A percentile compares a stretch with the other conserved stretches of the same genome.
Evolutionary conservation across 1,140 invertebrate genomes (phyloP).

Genomic region (Brachionus rubens): DNA sequence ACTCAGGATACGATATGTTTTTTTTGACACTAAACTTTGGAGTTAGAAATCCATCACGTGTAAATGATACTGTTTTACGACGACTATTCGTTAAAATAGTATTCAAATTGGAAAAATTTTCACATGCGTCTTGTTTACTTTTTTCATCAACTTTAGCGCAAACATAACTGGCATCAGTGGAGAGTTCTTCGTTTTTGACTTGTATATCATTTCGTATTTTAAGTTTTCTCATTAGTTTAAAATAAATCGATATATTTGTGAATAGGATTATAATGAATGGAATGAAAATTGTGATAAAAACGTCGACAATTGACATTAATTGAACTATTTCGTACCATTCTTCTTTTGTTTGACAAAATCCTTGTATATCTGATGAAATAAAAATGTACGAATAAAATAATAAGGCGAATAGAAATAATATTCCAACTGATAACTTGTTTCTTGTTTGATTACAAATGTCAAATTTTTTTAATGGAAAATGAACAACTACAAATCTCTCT

Average conservation of each 20-base stretch:
- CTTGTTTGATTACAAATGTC: constrained; percentile 18
- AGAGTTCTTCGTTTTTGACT: constrained; percentile 1
- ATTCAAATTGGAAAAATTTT: not conserved
- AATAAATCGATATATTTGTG: constrained; percentile 17
- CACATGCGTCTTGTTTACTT: not conserved
- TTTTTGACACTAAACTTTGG: not conserved
- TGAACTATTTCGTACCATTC: constrained; percentile 8
- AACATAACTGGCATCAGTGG: constrained; percentile 11
- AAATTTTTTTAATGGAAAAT: constrained; percentile 31
- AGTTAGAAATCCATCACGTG: not conserved
- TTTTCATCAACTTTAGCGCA: not conserved
- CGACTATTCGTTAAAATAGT: not conserved
- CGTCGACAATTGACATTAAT: constrained; percentile 15
- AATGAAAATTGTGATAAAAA: constrained; percentile 8
- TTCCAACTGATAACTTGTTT: not conserved
- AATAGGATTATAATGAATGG: constrained; percentile 21
- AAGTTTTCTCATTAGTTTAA: constrained; percentile 18
- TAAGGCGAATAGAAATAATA: constrained; percentile 7
- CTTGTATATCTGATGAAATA: not conserved
- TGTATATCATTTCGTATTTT: constrained; percentile 23
- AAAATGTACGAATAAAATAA: not conserved
- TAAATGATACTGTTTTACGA: constrained; percentile 1
- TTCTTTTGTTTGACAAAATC: not conserved
- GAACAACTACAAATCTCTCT: constrained; percentile 5
- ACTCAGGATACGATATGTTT: constrained; percentile 17